phyloP scores from a whole-genome alignment of 2,888 invertebrate genomes.

The Nymphalis c-album region DNA sequence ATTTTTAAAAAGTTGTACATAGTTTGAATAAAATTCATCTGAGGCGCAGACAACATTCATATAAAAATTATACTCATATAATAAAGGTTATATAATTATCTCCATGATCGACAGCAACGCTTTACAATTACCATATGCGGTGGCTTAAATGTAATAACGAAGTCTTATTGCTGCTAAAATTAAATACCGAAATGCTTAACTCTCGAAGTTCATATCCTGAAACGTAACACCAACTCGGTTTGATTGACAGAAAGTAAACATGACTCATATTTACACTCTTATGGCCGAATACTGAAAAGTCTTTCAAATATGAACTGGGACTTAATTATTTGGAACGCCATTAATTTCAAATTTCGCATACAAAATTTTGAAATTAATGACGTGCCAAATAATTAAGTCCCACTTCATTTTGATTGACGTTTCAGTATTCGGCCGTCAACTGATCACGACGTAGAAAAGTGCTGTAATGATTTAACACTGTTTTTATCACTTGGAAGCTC shows the following conservation, averaged over 20 bases:
- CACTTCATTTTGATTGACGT: too few species aligned
- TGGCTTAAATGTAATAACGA: conserved; percentile 33
- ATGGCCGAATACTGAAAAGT: too few species aligned
- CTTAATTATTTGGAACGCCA: too few species aligned
- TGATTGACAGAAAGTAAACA: conserved; percentile 33
- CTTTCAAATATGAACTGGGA: too few species aligned
- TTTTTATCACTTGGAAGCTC: too few species aligned
- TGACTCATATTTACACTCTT: conserved; percentile 4
- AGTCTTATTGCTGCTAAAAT: conserved; percentile 35
- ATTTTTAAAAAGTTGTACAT: too few species aligned
- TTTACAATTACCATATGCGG: conserved; percentile 36
- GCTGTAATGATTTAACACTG: background rate
- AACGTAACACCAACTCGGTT: conserved; percentile 31
- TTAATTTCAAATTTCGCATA: too few species aligned
- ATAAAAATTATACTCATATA: background rate
- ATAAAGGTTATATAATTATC: conserved; percentile 15
- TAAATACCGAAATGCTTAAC: conserved; percentile 28
- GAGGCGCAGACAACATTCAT: background rate
- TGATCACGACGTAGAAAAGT: background rate
- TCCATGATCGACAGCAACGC: conserved; percentile 24
- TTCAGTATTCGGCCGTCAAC: too few species aligned
- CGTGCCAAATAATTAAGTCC: too few species aligned
- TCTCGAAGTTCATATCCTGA: conserved; percentile 32
- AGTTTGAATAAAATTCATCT: too few species aligned
- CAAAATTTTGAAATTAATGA: too few species aligned